Evolutionary conservation across 2,797 vertebrate genomes (phyloP).

Genomic region (Furcifer pardalis): DNA sequence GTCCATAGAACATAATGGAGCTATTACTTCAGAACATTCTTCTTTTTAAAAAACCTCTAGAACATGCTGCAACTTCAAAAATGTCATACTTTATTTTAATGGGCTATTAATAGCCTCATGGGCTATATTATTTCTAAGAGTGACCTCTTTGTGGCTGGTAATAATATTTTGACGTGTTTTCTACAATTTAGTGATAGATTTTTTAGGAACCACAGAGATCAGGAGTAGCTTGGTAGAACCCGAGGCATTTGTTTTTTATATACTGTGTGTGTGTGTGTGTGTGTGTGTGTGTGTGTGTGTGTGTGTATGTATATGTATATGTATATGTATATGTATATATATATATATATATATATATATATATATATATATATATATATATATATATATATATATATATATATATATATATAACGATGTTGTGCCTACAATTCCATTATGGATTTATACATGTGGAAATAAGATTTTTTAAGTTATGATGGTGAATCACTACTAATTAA

Average conservation of each 20-base stretch:
- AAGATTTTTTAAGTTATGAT: too few species aligned
- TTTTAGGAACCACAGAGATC: not conserved
- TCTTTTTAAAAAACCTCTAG: not conserved
- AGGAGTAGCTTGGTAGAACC: not conserved
- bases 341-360: too few species aligned
- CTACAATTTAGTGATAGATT: not conserved
- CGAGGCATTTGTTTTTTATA: not conserved
- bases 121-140: not conserved
- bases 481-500: too few species aligned
- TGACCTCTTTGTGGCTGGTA: not conserved
- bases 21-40: slow-evolving; percentile 1
- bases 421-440: too few species aligned
- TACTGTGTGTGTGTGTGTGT: too few species aligned
- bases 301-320: too few species aligned
- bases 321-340: too few species aligned
- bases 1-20: slow-evolving; percentile 18
- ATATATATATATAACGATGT: not conserved
- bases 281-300: too few species aligned
- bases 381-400: too few species aligned
- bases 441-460: too few species aligned
- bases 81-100: slow-evolving; percentile 6
- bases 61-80: slow-evolving; percentile 5
- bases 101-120: not conserved
- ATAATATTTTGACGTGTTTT: not conserved
- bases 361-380: too few species aligned